Base-by-base conservation (phyloP, 1,140 invertebrate species). In the Pogonomyrmex californicus region DNA sequence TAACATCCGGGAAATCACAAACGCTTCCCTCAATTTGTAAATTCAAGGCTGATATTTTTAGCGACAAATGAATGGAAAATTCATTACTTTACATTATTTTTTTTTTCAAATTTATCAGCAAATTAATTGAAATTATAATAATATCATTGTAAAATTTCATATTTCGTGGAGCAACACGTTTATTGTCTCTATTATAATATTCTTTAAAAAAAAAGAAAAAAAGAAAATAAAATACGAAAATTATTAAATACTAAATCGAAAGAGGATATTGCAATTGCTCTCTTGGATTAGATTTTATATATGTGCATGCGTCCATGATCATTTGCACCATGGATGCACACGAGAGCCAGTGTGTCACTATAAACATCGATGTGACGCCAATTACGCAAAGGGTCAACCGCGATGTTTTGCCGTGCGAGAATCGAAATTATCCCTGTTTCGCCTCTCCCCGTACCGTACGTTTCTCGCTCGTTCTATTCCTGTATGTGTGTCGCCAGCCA, bases 351-450 rank as follows among this genome's bases (percentile, higher is more conserved):
- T 86, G 86, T 79, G 60, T 56, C 79, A 82, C 90, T 88, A 91
- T 93, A 92, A 92, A 92, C 90, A 91, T 65, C 88, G 86, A 83
- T 90, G 92, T 91, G 88, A 90, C 89, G 90, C 90, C 92, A 93
- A 93, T 93, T 93, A 93, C 88, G 86, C 90, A 75, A 90, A 91
- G 89, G 91, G 91, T 88, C 87, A 87, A 92, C 89, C 91, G 73
- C 91, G 88, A 91, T 93, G 92, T 92, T 93, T 92, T 92, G 88
- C 87, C 81, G 86, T 86, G 73, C 75, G 87, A 91, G 87, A 92
- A 92, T 88, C 91, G 88, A 92, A 93, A 92, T 93, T 90, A 90
- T 88, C 88, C 77, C 47, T 78, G 44, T 62, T n/a, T 30, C 9
- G 33, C 17, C 36, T 63, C 51, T 63, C 47, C 38, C 44, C 30